These are phyloP conservation scores for Ictalurus furcatus DNA, from an alignment of 2,113 vertebrate genomes.

Conservation along the genomic window DNA sequence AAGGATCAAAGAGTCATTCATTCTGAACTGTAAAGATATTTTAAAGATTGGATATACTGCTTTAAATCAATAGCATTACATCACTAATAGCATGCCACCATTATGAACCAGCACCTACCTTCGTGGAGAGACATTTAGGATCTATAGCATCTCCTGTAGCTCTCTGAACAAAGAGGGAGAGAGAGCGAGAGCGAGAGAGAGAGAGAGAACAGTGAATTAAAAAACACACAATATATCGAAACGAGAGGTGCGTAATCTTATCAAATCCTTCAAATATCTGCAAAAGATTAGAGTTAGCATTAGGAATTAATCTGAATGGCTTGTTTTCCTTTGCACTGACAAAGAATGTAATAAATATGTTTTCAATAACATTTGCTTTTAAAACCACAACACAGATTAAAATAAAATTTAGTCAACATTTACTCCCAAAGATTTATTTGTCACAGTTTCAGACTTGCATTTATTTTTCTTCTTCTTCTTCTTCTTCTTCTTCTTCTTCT, in stretches of 20 bases:
- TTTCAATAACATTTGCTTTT: neutral
- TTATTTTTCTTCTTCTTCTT: neutral
- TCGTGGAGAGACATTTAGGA: neutral
- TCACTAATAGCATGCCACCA: neutral
- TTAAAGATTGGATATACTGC: neutral
- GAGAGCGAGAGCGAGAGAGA: neutral
- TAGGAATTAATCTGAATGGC: neutral
- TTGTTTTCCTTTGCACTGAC: neutral
- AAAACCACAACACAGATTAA: neutral
- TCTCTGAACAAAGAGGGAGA: too few species aligned
- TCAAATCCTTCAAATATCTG: neutral
- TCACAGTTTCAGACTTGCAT: neutral
- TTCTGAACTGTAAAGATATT: neutral
- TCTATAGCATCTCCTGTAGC: neutral
- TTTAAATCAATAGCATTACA: neutral
- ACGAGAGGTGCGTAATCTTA: neutral
- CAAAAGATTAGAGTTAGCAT: neutral
- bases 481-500: too few species aligned
- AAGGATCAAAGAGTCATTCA: neutral
- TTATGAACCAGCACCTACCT: slow-evolving; percentile 6
- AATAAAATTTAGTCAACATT: neutral
- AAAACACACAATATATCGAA: neutral
- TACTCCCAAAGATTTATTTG: neutral
- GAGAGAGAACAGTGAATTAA: neutral
- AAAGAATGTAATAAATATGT: neutral